A percentile compares a stretch with the other conserved stretches of the same genome.
phyloP scores from a whole-genome alignment of 2,797 vertebrate species.

The Pachyuromys duprasi region DNA sequence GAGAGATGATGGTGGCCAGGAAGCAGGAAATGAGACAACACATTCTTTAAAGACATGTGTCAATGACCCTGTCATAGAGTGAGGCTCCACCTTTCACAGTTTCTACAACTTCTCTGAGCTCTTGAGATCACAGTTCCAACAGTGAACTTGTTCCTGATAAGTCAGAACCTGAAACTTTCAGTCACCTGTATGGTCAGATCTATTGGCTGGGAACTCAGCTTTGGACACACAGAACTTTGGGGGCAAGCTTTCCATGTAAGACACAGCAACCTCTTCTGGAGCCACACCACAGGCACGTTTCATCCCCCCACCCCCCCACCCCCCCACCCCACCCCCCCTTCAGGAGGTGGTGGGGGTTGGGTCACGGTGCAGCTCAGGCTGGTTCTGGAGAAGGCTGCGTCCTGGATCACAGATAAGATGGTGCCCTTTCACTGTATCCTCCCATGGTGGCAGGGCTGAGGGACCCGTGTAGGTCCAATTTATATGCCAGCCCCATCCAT shows the following conservation, averaged over 20 bases:
- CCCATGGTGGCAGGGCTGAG: not conserved
- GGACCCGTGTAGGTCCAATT: not conserved
- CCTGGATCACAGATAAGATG: not conserved
- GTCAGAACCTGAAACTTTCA: not conserved
- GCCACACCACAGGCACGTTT: not conserved
- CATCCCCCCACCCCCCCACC: too few relatives aligned
- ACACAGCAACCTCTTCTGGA: not conserved
- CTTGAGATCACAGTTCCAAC: not conserved
- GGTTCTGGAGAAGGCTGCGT: not conserved
- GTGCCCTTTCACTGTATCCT: not conserved
- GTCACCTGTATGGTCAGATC: not conserved
- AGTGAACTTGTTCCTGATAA: not conserved
- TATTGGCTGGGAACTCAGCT: not conserved
- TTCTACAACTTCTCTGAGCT: not conserved
- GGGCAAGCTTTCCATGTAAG: not conserved
- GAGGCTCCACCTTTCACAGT: not conserved
- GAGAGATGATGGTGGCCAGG: not conserved
- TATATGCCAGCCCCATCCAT: not conserved
- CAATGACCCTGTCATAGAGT: not conserved
- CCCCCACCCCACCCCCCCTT: too few relatives aligned
- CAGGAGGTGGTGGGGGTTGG: not conserved
- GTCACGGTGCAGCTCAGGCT: not conserved
- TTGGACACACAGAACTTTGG: not conserved
- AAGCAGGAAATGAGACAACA: not conserved
- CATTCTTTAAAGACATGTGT: not conserved